Percentiles rank a stretch among this genome's conserved stretches.
Conservation (phyloP, 2,888 invertebrate genomes). For the Scaptomyza reducta region DNA sequence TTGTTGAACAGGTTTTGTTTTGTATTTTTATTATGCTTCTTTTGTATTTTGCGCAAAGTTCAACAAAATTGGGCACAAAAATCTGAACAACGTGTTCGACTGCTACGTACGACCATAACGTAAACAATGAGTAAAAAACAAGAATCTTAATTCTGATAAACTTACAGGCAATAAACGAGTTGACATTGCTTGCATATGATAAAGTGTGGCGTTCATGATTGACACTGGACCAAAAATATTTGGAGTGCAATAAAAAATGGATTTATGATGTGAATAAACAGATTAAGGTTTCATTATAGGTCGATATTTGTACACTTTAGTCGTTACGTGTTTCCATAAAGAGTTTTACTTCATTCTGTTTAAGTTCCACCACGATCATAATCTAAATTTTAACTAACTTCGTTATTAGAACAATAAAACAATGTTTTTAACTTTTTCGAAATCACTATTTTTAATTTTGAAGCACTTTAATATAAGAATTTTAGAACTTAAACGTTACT, state of each 20-base stretch:
- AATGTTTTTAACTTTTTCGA: too few relatives aligned
- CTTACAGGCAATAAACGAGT: slow-evolving; percentile 9
- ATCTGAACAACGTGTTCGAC: slow-evolving; percentile 56
- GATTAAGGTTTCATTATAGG: neutral
- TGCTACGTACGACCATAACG: slow-evolving; percentile 21
- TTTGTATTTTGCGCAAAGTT: slow-evolving; percentile 59
- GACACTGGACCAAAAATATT: neutral
- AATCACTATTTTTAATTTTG: too few relatives aligned
- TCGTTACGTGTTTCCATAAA: too few relatives aligned
- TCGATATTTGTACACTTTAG: neutral
- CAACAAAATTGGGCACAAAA: slow-evolving; percentile 56
- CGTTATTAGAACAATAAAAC: too few relatives aligned
- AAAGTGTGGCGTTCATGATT: neutral
- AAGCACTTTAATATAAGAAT: too few relatives aligned
- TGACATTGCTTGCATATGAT: neutral
- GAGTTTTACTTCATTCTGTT: too few relatives aligned
- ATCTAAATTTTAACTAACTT: too few relatives aligned
- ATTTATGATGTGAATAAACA: neutral
- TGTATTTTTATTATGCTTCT: slow-evolving; percentile 20
- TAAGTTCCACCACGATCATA: too few relatives aligned
- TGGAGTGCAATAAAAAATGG: neutral
- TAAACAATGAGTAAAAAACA: slow-evolving; percentile 47
- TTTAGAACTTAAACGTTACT: too few relatives aligned
- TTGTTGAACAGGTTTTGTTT: slow-evolving; percentile 66
- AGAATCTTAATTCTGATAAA: slow-evolving; percentile 24